These are phyloP conservation scores for Oryzias melastigma DNA, from an alignment of 2,113 vertebrate species.

Conservation along the genomic window DNA sequence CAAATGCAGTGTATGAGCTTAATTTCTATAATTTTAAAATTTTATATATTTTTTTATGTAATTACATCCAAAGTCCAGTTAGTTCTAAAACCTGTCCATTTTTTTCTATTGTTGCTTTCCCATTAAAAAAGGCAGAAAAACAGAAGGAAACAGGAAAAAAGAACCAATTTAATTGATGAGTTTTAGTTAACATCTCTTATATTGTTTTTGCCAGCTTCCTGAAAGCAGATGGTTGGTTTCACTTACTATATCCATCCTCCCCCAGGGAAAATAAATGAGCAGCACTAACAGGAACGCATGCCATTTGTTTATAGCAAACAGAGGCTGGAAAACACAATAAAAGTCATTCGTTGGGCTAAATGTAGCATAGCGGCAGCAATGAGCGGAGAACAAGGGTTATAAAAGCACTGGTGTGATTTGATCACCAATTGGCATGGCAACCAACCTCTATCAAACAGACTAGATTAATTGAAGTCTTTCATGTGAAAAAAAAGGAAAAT, in stretches of 20 bases:
- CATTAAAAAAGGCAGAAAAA: too few species aligned
- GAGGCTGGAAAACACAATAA: conserved; percentile 47
- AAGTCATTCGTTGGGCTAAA: conserved; percentile 48
- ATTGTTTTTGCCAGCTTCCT: conserved; percentile 17
- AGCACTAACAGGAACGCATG: conserved; percentile 27
- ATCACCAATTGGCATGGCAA: conserved; percentile 58
- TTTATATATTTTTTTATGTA: too few species aligned
- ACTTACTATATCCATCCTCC: conserved; percentile 31
- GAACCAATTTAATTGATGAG: background rate
- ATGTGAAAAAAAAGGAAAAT: conserved; percentile 59
- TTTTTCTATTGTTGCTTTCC: too few species aligned
- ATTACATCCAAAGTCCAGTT: too few species aligned
- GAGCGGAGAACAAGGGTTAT: conserved; percentile 58
- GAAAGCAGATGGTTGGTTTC: conserved; percentile 41
- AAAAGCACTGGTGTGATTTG: conserved; percentile 53
- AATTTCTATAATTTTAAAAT: too few species aligned
- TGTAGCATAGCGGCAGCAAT: conserved; percentile 43
- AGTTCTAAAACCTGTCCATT: too few species aligned
- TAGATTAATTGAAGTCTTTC: conserved; percentile 55
- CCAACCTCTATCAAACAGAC: conserved; percentile 44
- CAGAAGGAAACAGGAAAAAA: too few species aligned
- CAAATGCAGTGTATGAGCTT: too few species aligned
- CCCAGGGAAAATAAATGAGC: conserved; percentile 44
- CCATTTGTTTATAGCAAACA: conserved; percentile 43
- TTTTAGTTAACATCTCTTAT: background rate